Conservation (phyloP, 1,140 invertebrate species). For the Zaprionus ghesquierei region DNA sequence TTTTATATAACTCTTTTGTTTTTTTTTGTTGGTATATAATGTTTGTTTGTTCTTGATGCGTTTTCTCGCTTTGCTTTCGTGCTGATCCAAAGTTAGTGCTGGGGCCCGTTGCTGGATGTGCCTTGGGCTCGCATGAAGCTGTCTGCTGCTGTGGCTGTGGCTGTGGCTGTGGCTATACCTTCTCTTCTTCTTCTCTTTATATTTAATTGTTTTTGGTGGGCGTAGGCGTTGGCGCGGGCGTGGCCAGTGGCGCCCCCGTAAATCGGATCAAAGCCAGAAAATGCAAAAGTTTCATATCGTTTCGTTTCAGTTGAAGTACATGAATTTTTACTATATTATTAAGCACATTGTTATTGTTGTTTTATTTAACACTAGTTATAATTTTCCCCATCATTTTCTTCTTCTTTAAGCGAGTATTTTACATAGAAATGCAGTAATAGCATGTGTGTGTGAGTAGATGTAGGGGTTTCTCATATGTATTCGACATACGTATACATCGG, state of each 20-base stretch:
- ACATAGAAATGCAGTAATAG: conserved; percentile 41
- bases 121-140: conserved; percentile 34
- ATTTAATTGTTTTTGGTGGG: conserved; percentile 44
- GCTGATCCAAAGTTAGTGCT: conserved; percentile 44
- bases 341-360: conserved; percentile 25
- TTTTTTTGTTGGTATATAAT: conserved; percentile 12
- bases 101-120: conserved; percentile 36
- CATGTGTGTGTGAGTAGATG: conserved; percentile 11
- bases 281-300: conserved; percentile 6
- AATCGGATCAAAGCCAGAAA: conserved; percentile 35
- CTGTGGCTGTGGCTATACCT: not conserved
- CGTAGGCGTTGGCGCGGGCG: conserved; percentile 57
- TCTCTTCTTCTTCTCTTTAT: not conserved
- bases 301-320: conserved; percentile 9
- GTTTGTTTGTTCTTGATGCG: not conserved
- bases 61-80: conserved; percentile 19
- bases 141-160: not conserved
- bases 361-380: conserved; percentile 1
- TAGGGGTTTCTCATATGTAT: conserved; percentile 3
- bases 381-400: not conserved
- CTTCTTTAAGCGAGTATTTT: conserved; percentile 39
- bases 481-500: conserved; percentile 9
- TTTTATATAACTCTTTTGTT: conserved; percentile 32
- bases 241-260: conserved; percentile 52
- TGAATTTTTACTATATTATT: conserved; percentile 28